A percentile compares a stretch with the other conserved stretches of the same genome.
phyloP scores from a whole-genome alignment of 2,113 vertebrate genomes.

The Psilopogon haemacephalus region DNA sequence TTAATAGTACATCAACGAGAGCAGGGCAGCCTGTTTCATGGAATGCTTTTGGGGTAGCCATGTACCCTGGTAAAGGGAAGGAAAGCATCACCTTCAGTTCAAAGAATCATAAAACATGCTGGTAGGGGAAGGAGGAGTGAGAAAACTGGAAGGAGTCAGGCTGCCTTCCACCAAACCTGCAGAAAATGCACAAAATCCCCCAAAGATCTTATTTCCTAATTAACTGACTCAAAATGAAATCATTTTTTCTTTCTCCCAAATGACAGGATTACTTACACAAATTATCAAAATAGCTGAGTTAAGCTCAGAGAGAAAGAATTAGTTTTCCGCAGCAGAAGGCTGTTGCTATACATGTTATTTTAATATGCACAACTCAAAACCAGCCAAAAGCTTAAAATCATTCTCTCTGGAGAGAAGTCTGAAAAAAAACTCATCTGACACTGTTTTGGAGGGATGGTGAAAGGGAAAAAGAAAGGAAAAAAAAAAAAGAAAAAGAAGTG shows the following conservation, averaged over 20 bases:
- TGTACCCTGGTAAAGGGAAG: background rate
- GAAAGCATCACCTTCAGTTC: background rate
- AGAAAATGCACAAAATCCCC: constrained; percentile 56
- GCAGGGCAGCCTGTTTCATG: background rate
- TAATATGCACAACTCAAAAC: constrained; percentile 64
- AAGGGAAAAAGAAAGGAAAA: background rate
- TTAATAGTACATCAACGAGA: background rate
- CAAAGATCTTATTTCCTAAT: constrained; percentile 64
- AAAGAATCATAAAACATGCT: background rate
- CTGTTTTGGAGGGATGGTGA: constrained; percentile 45
- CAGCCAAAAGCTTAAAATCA: constrained; percentile 65
- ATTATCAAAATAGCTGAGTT: constrained; percentile 66
- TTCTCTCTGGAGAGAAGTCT: constrained; percentile 47
- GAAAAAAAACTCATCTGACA: constrained; percentile 60
- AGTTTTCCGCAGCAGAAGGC: constrained; percentile 63
- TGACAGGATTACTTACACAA: constrained; percentile 67
- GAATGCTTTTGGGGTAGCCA: background rate
- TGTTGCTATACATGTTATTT: constrained; percentile 60
- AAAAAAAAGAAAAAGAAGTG: background rate
- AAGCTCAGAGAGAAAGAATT: constrained; percentile 55
- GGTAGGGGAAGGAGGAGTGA: background rate
- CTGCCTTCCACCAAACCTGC: constrained; percentile 28
- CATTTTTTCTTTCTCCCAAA: constrained; percentile 65
- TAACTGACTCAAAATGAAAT: constrained; percentile 68
- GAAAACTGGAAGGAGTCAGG: background rate